Conservation (phyloP, 1,140 invertebrate genomes). For the Conus betulinus region DNA sequence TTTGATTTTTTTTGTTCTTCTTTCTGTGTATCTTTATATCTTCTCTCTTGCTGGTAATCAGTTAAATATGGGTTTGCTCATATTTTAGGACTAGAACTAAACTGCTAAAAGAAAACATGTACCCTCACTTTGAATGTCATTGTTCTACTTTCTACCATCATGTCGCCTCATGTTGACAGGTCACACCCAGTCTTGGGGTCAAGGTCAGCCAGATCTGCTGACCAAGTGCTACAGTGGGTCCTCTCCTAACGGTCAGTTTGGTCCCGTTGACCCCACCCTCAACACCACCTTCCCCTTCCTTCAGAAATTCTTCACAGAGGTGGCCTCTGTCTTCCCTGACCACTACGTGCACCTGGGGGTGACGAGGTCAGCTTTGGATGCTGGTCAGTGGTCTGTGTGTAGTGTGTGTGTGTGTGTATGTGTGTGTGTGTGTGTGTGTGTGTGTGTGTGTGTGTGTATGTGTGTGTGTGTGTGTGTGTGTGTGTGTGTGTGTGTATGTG, state of each 20-base stretch:
- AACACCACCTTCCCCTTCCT: constrained; percentile 70
- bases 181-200: constrained; percentile 90
- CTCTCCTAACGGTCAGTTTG: constrained; percentile 80
- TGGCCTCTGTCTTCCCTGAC: constrained; percentile 71
- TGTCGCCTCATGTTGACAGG: constrained; percentile 76
- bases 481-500: too few species aligned
- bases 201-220: constrained; percentile 83
- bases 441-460: background rate
- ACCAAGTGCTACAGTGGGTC: constrained; percentile 81
- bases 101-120: too few species aligned
- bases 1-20: too few species aligned
- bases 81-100: too few species aligned
- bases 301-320: constrained; percentile 66
- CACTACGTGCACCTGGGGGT: constrained; percentile 82
- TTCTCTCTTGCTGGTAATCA: too few species aligned
- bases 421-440: background rate
- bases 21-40: too few species aligned
- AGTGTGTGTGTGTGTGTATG: background rate
- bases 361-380: constrained; percentile 93
- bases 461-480: too few species aligned
- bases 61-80: too few species aligned
- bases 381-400: constrained; percentile 80
- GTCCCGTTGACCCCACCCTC: constrained; percentile 76
- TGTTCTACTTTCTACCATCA: constrained; percentile 24
- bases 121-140: background rate